Percentiles rank a stretch among this genome's conserved stretches.
These are phyloP conservation scores for Ernsta delagoae DNA, from an alignment of 2,888 invertebrate species.

Conservation along the genomic window DNA sequence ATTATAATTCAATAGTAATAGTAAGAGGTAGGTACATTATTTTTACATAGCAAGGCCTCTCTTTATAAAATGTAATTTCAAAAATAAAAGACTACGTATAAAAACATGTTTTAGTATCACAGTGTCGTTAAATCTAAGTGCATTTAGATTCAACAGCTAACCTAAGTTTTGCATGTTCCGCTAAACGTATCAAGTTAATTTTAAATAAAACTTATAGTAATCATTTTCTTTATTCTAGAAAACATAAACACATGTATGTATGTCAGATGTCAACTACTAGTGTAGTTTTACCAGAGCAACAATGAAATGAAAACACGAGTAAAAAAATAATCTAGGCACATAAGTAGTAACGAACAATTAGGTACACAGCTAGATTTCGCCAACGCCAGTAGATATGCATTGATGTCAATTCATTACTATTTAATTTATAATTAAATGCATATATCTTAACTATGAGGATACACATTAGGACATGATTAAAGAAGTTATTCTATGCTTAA, in stretches of 20 bases:
- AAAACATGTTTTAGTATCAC: constrained; percentile 37
- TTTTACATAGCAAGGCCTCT: constrained; percentile 64
- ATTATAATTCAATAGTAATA: constrained; percentile 56
- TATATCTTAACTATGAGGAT: too few species aligned
- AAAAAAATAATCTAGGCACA: constrained; percentile 44
- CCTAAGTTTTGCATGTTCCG: constrained; percentile 30
- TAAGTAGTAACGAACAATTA: too few species aligned
- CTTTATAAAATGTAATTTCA: constrained; percentile 70
- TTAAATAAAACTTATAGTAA: constrained; percentile 78
- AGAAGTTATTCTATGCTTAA: too few species aligned
- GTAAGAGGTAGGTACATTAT: constrained; percentile 53
- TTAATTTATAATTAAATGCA: too few species aligned
- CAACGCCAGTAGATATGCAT: too few species aligned
- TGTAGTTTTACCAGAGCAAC: constrained; percentile 36
- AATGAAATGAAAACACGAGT: constrained; percentile 26
- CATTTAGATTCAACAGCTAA: not conserved
- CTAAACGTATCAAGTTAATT: constrained; percentile 58
- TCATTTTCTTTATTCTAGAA: constrained; percentile 75
- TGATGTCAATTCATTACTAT: too few species aligned
- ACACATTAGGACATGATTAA: too few species aligned
- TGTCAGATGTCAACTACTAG: constrained; percentile 52
- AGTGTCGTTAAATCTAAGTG: constrained; percentile 14
- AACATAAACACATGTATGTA: constrained; percentile 55
- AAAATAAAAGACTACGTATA: constrained; percentile 62
- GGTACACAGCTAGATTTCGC: too few species aligned